Evolutionary conservation across 2,797 vertebrate genomes (phyloP).

Genomic region (Parauchenoglanis ngamensis): DNA sequence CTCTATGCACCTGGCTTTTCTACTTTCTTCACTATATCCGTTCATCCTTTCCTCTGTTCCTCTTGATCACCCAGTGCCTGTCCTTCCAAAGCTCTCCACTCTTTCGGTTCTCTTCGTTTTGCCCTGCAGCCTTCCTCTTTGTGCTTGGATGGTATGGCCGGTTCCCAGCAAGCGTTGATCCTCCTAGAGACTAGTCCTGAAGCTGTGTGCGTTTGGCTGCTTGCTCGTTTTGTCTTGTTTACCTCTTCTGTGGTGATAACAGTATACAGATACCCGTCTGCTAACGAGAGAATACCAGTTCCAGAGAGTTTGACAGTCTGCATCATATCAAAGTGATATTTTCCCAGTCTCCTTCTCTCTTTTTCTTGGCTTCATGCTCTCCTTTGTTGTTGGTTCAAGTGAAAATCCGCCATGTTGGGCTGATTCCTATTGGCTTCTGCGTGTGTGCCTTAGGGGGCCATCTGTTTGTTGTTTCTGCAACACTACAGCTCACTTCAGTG

Average conservation of each 20-base stretch:
- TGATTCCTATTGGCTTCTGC: slow-evolving; percentile 55
- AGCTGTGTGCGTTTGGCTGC: slow-evolving; percentile 28
- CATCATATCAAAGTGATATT: slow-evolving; percentile 26
- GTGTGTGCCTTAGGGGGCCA: slow-evolving; percentile 35
- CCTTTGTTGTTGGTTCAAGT: slow-evolving; percentile 50
- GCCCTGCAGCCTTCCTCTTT: neutral
- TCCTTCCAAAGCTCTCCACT: neutral
- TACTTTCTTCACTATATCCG: neutral
- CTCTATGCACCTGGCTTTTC: neutral
- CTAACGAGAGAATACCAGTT: slow-evolving; percentile 31
- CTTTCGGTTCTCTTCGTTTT: neutral
- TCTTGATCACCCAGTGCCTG: neutral
- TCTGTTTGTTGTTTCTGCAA: slow-evolving; percentile 37
- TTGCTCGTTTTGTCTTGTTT: slow-evolving; percentile 36
- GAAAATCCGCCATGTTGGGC: slow-evolving; percentile 53
- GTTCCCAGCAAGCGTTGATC: neutral
- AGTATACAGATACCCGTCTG: slow-evolving; percentile 23
- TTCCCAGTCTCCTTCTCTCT: neutral
- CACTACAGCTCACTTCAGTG: neutral
- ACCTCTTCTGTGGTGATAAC: slow-evolving; percentile 24
- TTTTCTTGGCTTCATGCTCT: neutral
- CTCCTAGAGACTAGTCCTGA: slow-evolving; percentile 2
- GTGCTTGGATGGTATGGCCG: neutral
- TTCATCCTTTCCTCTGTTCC: neutral
- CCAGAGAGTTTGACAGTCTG: slow-evolving; percentile 23